phyloP scores from a whole-genome alignment of 2,888 invertebrate genomes.

The Drosophila paramelanica region DNA sequence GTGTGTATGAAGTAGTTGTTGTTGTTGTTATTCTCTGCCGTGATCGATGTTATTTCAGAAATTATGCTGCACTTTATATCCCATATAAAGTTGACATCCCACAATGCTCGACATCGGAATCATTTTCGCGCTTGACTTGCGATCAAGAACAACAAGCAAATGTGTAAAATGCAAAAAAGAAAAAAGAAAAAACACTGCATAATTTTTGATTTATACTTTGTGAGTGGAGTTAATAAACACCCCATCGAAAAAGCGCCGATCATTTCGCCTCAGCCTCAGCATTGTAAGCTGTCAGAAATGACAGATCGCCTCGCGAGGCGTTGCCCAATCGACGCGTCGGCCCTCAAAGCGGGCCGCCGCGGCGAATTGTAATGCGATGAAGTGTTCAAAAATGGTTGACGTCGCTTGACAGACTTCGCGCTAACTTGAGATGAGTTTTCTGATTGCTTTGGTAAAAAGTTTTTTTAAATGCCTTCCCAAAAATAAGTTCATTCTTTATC shows the following conservation, averaged over 20 bases:
- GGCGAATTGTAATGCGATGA: conserved; percentile 51
- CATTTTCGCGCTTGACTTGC: conserved; percentile 60
- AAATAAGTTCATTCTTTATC: conserved; percentile 24
- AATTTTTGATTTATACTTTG: conserved; percentile 69
- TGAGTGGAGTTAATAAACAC: conserved; percentile 63
- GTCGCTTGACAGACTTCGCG: conserved; percentile 33
- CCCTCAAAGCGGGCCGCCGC: conserved; percentile 32
- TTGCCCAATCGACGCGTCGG: conserved; percentile 41
- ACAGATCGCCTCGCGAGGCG: conserved; percentile 69
- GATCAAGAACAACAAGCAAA: conserved; percentile 19
- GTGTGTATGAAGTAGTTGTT: conserved; percentile 15
- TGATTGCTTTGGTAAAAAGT: conserved; percentile 44
- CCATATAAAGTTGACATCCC: conserved; percentile 40
- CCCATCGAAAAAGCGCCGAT: conserved; percentile 37
- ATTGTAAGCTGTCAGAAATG: conserved; percentile 74
- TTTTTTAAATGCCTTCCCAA: conserved; percentile 24
- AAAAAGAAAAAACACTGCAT: conserved; percentile 47
- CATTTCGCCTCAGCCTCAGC: conserved; percentile 31
- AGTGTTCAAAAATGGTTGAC: conserved; percentile 60
- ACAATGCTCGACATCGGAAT: conserved; percentile 29
- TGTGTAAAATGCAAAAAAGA: conserved; percentile 13
- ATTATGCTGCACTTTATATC: conserved; percentile 66
- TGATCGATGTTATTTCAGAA: conserved; percentile 64
- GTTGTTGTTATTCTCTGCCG: conserved; percentile 22
- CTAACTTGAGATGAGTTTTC: conserved; percentile 35